Base-by-base conservation (phyloP, 2,797 vertebrate species). In the Sebastes taczanowskii region DNA sequence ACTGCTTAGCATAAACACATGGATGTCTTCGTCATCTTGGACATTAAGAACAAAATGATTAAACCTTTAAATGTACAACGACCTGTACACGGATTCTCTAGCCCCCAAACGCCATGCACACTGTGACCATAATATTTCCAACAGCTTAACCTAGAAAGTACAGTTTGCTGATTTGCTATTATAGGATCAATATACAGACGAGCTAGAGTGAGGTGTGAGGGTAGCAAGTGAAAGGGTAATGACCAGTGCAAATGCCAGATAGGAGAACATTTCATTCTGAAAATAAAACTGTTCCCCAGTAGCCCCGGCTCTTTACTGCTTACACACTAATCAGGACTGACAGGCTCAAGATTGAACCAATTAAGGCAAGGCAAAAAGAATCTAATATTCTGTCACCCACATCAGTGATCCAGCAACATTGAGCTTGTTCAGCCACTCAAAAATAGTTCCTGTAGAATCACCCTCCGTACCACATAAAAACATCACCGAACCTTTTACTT, bases 301-400 rank as follows among this genome's bases (percentile, higher is more conserved):
- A 77, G 81, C 84, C 74, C 70, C 78, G 83, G 81, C 82, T 91
- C 75, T 86, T 93, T 85, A 91, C 81, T 71, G 65, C 90, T 77
- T 63, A 86, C 84, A 91, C 90, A 83, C 83, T 95, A 96, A 95
- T 95, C 92, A 91, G 86, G 89, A 91, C 87, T 92, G 96, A 94
- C 95, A 94, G 93, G 86, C 89, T 90, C 90, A 95, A 96, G 94
- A 95, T 94, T 95, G 92, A 95, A 91, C 90, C 94, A 95, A 95
- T 96, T 96, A 95, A 88, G 91, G 84, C 86, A 80, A 86, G 75
- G 92, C 88, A 90, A 93, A 94, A 94, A 90, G 18, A 92, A 94
- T 91, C 84, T 93, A 90, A 95, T 94, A 94, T 93, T 93, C 91
- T 87, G 88, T 95, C 94, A 93, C 86, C 92, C 91, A 92, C 91